Evolutionary conservation across 2,113 vertebrate genomes (phyloP), one percentile per base, ranked within the genome.

Genomic region (Montifringilla adamsi): DNA sequence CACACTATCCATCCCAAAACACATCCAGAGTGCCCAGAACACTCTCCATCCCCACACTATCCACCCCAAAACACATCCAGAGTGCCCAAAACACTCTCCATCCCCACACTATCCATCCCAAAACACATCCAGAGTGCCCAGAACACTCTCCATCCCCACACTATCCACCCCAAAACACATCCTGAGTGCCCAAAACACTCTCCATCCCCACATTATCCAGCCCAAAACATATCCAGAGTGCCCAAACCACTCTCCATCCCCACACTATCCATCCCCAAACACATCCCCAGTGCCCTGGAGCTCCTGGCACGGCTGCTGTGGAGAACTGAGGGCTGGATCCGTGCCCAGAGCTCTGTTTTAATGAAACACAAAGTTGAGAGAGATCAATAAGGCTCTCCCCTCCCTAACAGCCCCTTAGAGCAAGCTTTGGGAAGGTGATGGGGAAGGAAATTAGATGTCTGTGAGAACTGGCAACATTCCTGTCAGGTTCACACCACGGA

Each of bases 301-400:
- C 37, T 75, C 41, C 2, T 87, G 79, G 73, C 72, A 15, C 0
- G 1, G 62, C 87, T 55, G 78, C 60, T 75, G 85, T 55, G 85
- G 88, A 39, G 95, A 94, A 46, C 95, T 73, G 67, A 81, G 30
- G 10, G 56, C 63, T 95, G 92, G 76, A 88, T 41, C 95, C 6
- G 6, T 41, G 43, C 63, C 70, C 28, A 84, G 67, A 86, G 91
- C 43, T 56, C 22, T 58, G 60, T 28, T 88, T 43, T 20, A 77
- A 95, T 79, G 95, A 96, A 90, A 81, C 50, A 76, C 53, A 7
- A 55, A 81, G 78, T 39, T 52, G 64, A 59, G 44, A 73, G 69
- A 50, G 63, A 93, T 79, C 94, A 83, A 35, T 81, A 76, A 52
- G 1, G 11, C 66, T 14, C 64, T 82, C 30, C 46, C 43, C 76